Evolutionary conservation across 2,888 invertebrate genomes (phyloP).

Genomic region (Steromphala cineraria): DNA sequence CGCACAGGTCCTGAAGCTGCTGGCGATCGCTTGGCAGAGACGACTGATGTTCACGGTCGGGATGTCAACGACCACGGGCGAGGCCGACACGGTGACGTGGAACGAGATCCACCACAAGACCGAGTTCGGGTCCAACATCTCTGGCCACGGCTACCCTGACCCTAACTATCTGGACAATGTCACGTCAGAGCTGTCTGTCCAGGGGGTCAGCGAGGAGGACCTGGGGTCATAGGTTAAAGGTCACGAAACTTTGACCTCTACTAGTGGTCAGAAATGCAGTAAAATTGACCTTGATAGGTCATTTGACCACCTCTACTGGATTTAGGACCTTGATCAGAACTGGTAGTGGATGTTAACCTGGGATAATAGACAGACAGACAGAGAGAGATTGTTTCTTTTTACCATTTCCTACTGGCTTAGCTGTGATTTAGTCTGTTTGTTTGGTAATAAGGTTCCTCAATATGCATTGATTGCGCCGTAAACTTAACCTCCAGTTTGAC

Average conservation of each 20-base stretch:
- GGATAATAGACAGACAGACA: too few species aligned
- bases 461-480: too few species aligned
- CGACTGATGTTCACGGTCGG: conserved; percentile 90
- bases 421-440: too few species aligned
- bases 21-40: conserved; percentile 89
- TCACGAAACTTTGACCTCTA: neutral
- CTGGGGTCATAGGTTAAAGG: conserved; percentile 26
- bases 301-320: neutral
- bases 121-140: conserved; percentile 77
- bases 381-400: too few species aligned
- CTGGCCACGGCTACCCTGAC: conserved; percentile 82
- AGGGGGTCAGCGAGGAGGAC: conserved; percentile 73
- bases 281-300: neutral
- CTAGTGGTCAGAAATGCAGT: neutral
- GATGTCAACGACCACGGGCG: conserved; percentile 91
- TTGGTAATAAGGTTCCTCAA: too few species aligned
- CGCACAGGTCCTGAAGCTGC: conserved; percentile 83
- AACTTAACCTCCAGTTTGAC: too few species aligned
- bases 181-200: conserved; percentile 75
- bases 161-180: conserved; percentile 84
- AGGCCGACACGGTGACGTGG: conserved; percentile 94
- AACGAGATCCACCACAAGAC: conserved; percentile 92
- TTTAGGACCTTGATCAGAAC: too few species aligned
- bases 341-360: too few species aligned
- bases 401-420: too few species aligned